These are phyloP conservation scores for Sturnira hondurensis DNA, from an alignment of 2,113 vertebrate species.

Conservation along the genomic window DNA sequence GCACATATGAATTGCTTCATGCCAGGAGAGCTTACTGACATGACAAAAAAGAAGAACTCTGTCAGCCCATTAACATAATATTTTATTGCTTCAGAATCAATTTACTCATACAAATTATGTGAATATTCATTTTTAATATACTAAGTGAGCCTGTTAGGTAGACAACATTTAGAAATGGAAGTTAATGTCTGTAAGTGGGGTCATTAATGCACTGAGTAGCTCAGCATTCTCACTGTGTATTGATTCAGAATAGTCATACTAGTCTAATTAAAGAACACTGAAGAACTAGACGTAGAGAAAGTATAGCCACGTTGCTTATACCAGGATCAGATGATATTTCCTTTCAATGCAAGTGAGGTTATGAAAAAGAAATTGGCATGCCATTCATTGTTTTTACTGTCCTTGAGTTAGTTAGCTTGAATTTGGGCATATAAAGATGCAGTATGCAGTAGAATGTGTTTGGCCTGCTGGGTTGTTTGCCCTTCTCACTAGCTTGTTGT, in stretches of 20 bases:
- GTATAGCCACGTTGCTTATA: not conserved
- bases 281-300: not conserved
- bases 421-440: not conserved
- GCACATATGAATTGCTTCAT: constrained; percentile 24
- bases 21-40: not conserved
- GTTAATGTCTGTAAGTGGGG: not conserved
- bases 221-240: not conserved
- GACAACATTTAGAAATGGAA: constrained; percentile 2
- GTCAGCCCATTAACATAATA: not conserved
- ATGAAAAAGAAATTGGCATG: not conserved
- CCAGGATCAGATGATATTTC: not conserved
- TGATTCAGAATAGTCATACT: not conserved
- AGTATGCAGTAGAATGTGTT: not conserved
- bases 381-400: not conserved
- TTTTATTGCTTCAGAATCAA: constrained; percentile 18
- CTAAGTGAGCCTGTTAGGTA: not conserved
- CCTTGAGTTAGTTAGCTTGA: not conserved
- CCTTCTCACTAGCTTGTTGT: constrained; percentile 28
- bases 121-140: constrained; percentile 41
- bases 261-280: not conserved
- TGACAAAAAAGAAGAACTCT: not conserved
- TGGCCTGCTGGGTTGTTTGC: not conserved
- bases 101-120: constrained; percentile 2
- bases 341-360: not conserved
- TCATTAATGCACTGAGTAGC: not conserved